Percentiles rank a stretch among this genome's conserved stretches.
Conservation (phyloP, 1,140 invertebrate genomes). For the Forficula auricularia region DNA sequence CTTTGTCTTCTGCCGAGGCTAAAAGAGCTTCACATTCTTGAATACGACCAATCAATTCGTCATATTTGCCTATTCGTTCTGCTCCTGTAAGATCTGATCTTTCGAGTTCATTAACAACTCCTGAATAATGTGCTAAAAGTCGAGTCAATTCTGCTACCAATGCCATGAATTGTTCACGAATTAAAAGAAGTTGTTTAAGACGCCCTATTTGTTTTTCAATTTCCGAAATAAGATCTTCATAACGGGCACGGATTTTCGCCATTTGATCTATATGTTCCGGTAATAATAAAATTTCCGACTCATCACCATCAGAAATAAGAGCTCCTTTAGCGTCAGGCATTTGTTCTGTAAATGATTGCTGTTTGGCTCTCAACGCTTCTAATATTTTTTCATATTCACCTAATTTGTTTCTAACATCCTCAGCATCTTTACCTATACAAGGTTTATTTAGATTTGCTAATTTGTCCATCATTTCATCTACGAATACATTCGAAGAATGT, state of each 20-base stretch:
- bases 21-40: constrained; percentile 76
- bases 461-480: too few species aligned
- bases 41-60: constrained; percentile 45
- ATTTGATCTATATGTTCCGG: too few species aligned
- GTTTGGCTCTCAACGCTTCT: too few species aligned
- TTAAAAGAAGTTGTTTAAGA: constrained; percentile 51
- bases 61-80: constrained; percentile 76
- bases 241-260: constrained; percentile 16
- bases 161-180: constrained; percentile 73
- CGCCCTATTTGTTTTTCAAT: constrained; percentile 70
- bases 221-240: constrained; percentile 63
- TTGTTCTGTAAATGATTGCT: too few species aligned
- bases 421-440: too few species aligned
- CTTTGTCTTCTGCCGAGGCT: constrained; percentile 73
- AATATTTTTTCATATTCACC: too few species aligned
- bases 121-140: constrained; percentile 72
- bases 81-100: constrained; percentile 57
- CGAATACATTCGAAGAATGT: too few species aligned
- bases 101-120: constrained; percentile 69
- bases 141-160: constrained; percentile 71
- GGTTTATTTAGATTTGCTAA: too few species aligned
- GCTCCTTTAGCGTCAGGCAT: too few species aligned
- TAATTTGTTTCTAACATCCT: too few species aligned
- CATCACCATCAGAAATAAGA: too few species aligned
- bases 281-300: too few species aligned